These are phyloP conservation scores for Hippopotamyrus pictus DNA, from an alignment of 2,797 vertebrate genomes.

Conservation along the genomic window DNA sequence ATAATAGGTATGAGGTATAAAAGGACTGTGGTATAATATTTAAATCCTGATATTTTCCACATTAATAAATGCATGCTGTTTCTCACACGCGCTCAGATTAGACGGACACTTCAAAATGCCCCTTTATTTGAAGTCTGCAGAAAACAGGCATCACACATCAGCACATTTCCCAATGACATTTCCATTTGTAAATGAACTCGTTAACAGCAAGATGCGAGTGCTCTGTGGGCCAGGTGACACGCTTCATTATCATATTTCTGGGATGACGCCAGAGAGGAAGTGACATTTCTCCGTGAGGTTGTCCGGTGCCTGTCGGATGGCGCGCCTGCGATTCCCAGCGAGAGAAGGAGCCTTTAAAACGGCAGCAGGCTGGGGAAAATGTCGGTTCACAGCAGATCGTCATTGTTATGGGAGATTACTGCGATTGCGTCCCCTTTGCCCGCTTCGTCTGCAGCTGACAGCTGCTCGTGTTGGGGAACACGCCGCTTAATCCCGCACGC, in stretches of 20 bases:
- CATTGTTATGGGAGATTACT: background rate
- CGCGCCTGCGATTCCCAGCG: background rate
- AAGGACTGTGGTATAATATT: background rate
- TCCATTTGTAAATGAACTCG: constrained; percentile 9
- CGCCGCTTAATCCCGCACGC: background rate
- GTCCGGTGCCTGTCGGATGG: background rate
- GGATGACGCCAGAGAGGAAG: background rate
- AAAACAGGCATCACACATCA: background rate
- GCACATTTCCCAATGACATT: background rate
- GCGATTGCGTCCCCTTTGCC: background rate
- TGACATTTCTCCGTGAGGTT: background rate
- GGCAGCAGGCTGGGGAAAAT: background rate
- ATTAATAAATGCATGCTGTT: background rate
- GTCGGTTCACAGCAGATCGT: background rate
- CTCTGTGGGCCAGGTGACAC: background rate
- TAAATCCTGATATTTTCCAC: background rate
- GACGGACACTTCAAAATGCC: background rate
- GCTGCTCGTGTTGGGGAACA: background rate
- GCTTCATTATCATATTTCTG: background rate
- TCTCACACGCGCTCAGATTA: background rate
- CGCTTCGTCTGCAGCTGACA: background rate
- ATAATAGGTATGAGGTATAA: background rate
- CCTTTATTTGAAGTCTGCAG: background rate
- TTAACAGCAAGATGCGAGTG: background rate
- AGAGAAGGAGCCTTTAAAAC: background rate